Base-by-base conservation (phyloP, 2,113 vertebrate species). In the Dasyornis broadbenti region DNA sequence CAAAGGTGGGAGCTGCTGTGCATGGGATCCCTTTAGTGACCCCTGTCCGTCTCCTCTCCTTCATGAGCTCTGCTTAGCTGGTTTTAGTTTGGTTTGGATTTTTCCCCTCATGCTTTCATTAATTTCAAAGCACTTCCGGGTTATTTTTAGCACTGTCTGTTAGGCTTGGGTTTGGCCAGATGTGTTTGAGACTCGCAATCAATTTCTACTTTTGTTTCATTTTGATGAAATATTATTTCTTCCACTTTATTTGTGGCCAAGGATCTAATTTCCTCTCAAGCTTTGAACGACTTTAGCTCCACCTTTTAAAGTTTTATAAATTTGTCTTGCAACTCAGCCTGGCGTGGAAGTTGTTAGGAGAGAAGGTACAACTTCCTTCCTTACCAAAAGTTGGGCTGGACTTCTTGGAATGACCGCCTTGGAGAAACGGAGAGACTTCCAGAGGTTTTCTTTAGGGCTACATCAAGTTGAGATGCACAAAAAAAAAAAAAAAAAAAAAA, bases 401-500 rank as follows among this genome's bases (percentile, higher is more conserved):
- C 44, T 35, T 18, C 40, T 78, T 63, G 70, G 52, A 52, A 37
- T 33, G 60, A 7, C 6, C 28, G 9, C 39, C 33, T 16, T 44
- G 17, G 47, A 50, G 64, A 68, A 52, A n/a, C 26, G 21, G 22
- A 3, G 44, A 37, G 59, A 3, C 15, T 64, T 37, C 8, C 59
- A 44, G 13, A 65, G 19, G 5, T 42, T 84, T 86, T 64, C 69
- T 9, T 31, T 13, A 17, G 26, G 13, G 9, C n/a, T 52, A 1
- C 5, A 0, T 23, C 1, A 0, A 61, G 13, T 5, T 40, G 22
- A 47, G 52, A 49, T 49, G 2, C 15, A n/a, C 39, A n/a, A 59
- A 33, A 54, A 23, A 57, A 40, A 53, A 79, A 7, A 28, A 2
- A 3, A 19, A 47, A n/a, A 59, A 33, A 54, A 23, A 57, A 40